Evolutionary conservation across 1,140 invertebrate species (phyloP).

Genomic region (Drosophila bocqueti): DNA sequence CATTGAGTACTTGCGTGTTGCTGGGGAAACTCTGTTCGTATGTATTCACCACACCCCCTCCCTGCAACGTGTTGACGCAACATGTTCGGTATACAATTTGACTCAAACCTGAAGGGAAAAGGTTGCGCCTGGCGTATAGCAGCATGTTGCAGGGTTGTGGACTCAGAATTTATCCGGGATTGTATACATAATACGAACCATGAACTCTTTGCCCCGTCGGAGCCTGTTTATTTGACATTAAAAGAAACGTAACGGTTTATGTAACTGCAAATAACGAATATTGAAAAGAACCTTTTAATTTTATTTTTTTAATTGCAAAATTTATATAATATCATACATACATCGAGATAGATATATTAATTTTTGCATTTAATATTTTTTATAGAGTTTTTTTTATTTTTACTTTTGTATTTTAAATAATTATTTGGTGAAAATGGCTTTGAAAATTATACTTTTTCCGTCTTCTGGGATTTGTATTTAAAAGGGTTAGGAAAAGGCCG

Average conservation of each 20-base stretch:
- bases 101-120: slow-evolving; percentile 3
- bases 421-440: neutral
- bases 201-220: no score
- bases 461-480: neutral
- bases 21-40: neutral
- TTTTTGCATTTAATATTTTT: no score
- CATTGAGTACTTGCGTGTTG: neutral
- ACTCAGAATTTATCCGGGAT: slow-evolving; percentile 1
- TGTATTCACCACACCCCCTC: neutral
- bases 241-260: neutral
- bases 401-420: neutral
- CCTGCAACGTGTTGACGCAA: slow-evolving; percentile 9
- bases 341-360: no score
- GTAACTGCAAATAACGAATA: neutral
- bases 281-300: neutral
- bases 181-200: neutral
- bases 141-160: neutral
- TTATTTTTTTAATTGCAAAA: neutral
- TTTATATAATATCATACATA: no score
- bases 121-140: neutral
- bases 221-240: neutral
- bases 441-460: neutral
- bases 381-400: neutral
- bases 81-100: slow-evolving; percentile 5
- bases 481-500: slow-evolving; percentile 7